These are phyloP conservation scores for Nycticorax nycticorax DNA, from an alignment of 2,113 vertebrate genomes.

Conservation along the genomic window DNA sequence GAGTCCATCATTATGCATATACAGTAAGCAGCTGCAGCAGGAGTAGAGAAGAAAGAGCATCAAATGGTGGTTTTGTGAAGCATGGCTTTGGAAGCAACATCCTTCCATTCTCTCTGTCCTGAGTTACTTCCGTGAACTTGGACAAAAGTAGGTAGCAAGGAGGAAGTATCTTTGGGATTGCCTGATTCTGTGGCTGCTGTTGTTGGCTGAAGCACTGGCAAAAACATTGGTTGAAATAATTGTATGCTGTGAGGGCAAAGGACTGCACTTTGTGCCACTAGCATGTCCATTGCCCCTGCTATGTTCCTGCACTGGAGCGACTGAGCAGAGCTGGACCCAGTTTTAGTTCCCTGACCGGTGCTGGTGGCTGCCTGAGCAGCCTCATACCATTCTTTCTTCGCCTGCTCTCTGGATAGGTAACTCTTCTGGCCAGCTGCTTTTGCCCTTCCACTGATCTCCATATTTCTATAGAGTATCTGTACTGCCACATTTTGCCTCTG, in stretches of 20 bases:
- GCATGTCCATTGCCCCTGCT: background rate
- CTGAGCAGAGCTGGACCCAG: background rate
- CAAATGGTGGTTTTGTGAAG: background rate
- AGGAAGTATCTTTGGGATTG: background rate
- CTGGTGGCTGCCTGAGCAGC: background rate
- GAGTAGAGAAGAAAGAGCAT: background rate
- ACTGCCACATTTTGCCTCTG: background rate
- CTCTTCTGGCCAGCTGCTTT: background rate
- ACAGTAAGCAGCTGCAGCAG: background rate
- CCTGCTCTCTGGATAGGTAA: accelerated
- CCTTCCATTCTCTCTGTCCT: background rate
- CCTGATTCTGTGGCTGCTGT: background rate
- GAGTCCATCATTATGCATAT: background rate
- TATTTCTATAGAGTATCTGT: background rate
- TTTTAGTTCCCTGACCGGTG: background rate
- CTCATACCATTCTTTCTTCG: background rate
- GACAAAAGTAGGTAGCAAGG: background rate
- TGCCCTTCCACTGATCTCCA: background rate
- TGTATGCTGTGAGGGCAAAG: background rate
- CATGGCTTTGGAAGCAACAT: background rate
- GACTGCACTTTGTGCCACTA: background rate
- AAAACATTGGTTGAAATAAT: background rate
- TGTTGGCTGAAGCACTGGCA: background rate
- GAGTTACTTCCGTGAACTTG: background rate
- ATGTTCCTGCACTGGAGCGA: background rate